Evolutionary conservation across 2,113 vertebrate species (phyloP).

Genomic region (Rhabdomys dilectus): DNA sequence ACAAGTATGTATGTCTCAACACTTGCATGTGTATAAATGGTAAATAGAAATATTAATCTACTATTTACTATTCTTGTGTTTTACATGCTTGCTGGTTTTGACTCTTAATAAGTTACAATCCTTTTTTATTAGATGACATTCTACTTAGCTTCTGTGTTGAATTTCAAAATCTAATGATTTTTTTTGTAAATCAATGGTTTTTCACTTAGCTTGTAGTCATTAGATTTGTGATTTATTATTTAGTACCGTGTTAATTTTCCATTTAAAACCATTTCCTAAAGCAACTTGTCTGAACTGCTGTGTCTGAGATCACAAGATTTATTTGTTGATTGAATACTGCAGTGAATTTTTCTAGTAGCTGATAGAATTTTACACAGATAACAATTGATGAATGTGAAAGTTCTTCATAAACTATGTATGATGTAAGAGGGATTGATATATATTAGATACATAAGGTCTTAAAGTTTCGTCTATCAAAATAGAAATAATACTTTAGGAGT

Average conservation of each 20-base stretch:
- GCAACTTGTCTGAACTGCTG: slow-evolving; percentile 3
- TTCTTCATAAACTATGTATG: slow-evolving; percentile 4
- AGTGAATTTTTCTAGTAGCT: slow-evolving; percentile 29
- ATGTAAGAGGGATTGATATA: not conserved
- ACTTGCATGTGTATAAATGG: not conserved
- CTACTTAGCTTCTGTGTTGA: not conserved
- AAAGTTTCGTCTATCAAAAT: not conserved
- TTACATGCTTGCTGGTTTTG: slow-evolving; percentile 17
- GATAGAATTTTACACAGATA: not conserved
- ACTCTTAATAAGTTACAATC: not conserved
- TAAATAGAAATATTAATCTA: not conserved
- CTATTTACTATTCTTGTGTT: not conserved
- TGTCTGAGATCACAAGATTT: slow-evolving; percentile 3
- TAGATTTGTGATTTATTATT: slow-evolving; percentile 47
- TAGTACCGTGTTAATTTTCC: slow-evolving; percentile 57
- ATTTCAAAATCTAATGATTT: slow-evolving; percentile 39
- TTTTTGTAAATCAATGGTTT: slow-evolving; percentile 14
- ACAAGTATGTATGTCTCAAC: not conserved
- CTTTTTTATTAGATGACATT: not conserved
- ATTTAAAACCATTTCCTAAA: slow-evolving; percentile 32
- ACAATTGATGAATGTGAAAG: not conserved
- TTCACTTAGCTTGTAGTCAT: slow-evolving; percentile 34
- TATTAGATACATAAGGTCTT: not conserved
- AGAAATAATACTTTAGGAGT: slow-evolving; percentile 36
- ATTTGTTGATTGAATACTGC: slow-evolving; percentile 8